Conservation (phyloP, 2,888 invertebrate species). For the Crepidodera aurea region DNA sequence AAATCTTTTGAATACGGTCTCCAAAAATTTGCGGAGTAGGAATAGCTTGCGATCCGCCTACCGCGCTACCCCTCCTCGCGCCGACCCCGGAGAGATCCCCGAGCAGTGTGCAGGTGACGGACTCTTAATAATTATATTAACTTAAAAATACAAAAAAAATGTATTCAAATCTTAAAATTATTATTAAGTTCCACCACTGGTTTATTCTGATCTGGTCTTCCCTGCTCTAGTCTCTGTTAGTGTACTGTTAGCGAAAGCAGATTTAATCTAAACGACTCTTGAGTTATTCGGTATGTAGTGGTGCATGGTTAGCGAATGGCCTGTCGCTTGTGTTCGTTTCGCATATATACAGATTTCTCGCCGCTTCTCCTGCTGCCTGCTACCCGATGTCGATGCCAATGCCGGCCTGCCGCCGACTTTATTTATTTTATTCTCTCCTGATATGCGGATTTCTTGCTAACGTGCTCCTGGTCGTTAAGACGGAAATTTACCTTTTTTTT, state of each 20-base stretch:
- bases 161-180: no score
- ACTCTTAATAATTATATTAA: no score
- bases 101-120: no score
- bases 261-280: constrained; percentile 23
- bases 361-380: constrained; percentile 16
- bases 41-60: no score
- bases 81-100: no score
- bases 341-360: constrained; percentile 4
- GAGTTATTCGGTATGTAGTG: constrained; percentile 22
- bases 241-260: constrained; percentile 13
- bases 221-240: constrained; percentile 15
- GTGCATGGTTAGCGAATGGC: constrained; percentile 17
- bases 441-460: constrained; percentile 7
- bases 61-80: no score
- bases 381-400: background rate
- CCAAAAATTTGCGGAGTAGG: no score
- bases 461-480: background rate
- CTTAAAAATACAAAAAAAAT: no score
- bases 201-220: constrained; percentile 5
- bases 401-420: constrained; percentile 11
- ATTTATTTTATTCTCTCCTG: constrained; percentile 12
- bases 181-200: background rate
- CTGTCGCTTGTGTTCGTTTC: constrained; percentile 3
- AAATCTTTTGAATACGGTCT: no score
- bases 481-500: no score